Base-by-base conservation (phyloP, 2,113 vertebrate genomes). In the Scalopus aquaticus region DNA sequence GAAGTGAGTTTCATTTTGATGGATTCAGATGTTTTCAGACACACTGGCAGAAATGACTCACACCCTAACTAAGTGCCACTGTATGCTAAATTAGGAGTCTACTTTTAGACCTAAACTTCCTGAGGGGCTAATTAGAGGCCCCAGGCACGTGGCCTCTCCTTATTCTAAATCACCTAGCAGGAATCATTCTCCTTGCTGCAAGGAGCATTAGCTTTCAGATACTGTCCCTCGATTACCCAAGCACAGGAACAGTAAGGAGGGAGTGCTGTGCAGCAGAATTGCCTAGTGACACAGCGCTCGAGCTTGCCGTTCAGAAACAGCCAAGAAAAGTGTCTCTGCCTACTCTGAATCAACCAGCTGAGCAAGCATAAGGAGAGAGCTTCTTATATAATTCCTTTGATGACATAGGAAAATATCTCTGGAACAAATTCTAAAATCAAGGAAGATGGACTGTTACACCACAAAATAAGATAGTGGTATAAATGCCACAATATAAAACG, bases 371-470 rank as follows among this genome's bases (percentile, higher is more conserved):
- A 62, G 9, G 39, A 62, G 30, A 94, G 2, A 83, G 28, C 15
- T 10, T 80, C 26, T 95, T 90, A 67, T 35, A 9, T 88, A 90
- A 91, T 72, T 72, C 35, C 56, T 81, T 49, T 92, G 90, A 92
- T 96, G 77, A 82, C 81, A 87, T 46, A 87, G 62, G 91, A 97
- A 95, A 95, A 87, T 89, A 97, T 96, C 96, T 96, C 90, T 3
- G 58, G 0, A 0, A 95, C 70, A 91, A 94, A 78, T 65, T 22
- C 74, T 80, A 64, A 93, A 72, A 16, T 69, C 76, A 82, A 70
- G 28, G 65, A 86, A 93, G 51, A 9, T 70, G 64, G 42, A 93
- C 67, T 22, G 5, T 72, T 46, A 49, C 65, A 76, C 28, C 4
- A 28, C 46, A 67, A 96, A 92, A 77, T 69, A 94, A 93, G 60